Conservation (phyloP, 2,113 vertebrate species). For the Megaceryle torquata region DNA sequence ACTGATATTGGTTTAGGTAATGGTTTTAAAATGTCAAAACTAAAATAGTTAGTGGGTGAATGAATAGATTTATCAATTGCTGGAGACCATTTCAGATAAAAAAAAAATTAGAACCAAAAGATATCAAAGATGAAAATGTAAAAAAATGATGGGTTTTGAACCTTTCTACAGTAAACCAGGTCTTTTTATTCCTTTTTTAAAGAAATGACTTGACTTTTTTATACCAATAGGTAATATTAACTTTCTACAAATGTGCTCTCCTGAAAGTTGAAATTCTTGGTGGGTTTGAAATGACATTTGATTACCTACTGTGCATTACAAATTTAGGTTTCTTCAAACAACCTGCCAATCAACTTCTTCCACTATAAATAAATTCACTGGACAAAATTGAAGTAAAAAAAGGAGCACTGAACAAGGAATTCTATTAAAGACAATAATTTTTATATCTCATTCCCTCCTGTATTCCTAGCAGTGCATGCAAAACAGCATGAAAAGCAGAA, state of each 20-base stretch:
- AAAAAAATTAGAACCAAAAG: background rate
- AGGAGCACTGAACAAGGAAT: background rate
- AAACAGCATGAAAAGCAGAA: background rate
- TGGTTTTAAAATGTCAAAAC: background rate
- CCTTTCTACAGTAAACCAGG: rapidly evolving
- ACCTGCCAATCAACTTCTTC: background rate
- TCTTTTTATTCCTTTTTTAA: background rate
- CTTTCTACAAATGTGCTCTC: background rate
- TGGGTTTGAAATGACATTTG: background rate
- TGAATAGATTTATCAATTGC: background rate
- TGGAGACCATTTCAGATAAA: background rate
- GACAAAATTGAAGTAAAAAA: background rate
- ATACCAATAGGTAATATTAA: background rate
- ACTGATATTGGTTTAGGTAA: background rate
- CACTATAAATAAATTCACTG: background rate
- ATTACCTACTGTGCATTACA: background rate
- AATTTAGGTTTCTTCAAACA: background rate
- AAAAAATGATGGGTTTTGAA: background rate
- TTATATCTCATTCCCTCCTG: background rate
- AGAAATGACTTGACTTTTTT: background rate
- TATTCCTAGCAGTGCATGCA: background rate
- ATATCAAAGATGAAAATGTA: background rate
- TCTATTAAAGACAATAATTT: background rate
- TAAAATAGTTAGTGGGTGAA: background rate
- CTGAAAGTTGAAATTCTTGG: background rate